Conservation (phyloP, 2,888 invertebrate genomes). For the Chromoteleia sp. region DNA sequence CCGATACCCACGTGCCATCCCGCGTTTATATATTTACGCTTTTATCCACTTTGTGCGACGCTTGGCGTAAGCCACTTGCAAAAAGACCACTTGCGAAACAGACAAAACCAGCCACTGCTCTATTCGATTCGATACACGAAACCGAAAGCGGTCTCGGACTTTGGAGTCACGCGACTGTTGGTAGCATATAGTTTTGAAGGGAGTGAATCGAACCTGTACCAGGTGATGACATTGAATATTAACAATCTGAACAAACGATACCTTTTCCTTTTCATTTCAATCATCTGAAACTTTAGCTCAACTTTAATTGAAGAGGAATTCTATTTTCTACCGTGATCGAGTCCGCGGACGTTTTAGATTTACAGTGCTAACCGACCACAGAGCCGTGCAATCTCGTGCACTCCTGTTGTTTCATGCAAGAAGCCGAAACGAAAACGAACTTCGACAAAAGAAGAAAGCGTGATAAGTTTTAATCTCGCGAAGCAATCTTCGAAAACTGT, state of each 20-base stretch:
- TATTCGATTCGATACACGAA: too few species aligned
- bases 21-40: conserved; percentile 51
- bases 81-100: too few species aligned
- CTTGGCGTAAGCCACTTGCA: not conserved
- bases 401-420: conserved; percentile 40
- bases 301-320: conserved; percentile 55
- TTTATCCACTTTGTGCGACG: conserved; percentile 35
- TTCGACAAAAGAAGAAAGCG: conserved; percentile 53
- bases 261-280: conserved; percentile 29
- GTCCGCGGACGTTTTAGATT: conserved; percentile 42
- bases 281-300: conserved; percentile 23
- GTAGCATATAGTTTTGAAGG: conserved; percentile 16
- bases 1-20: conserved; percentile 65
- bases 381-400: conserved; percentile 15
- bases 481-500: conserved; percentile 52
- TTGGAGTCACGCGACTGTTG: conserved; percentile 40
- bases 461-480: conserved; percentile 57
- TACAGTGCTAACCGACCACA: not conserved
- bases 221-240: conserved; percentile 33
- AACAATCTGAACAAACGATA: conserved; percentile 5
- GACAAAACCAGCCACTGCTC: not conserved
- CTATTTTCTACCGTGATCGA: conserved; percentile 37
- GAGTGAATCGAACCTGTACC: conserved; percentile 14
- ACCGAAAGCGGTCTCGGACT: not conserved
- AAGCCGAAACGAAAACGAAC: conserved; percentile 36